Evolutionary conservation across 2,797 vertebrate genomes (phyloP).

Genomic region (Macropodus opercularis): DNA sequence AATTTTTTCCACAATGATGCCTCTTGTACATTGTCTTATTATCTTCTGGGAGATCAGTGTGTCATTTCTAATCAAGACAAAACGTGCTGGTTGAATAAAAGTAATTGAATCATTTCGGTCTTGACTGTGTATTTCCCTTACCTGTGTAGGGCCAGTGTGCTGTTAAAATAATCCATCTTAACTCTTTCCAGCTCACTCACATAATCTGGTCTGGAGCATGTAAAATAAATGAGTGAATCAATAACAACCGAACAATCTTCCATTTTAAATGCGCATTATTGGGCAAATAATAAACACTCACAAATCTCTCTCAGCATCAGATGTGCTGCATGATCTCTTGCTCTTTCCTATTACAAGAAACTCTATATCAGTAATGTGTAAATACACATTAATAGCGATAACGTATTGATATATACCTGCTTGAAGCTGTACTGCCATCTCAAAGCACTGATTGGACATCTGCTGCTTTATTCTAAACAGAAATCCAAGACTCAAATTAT

Average conservation of each 20-base stretch:
- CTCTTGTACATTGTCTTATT: too few relatives aligned
- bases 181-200: slow-evolving; percentile 73
- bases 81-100: too few relatives aligned
- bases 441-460: slow-evolving; percentile 84
- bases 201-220: slow-evolving; percentile 70
- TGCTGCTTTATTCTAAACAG: slow-evolving; percentile 79
- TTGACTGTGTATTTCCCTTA: too few relatives aligned
- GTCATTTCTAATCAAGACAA: too few relatives aligned
- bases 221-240: slow-evolving; percentile 7
- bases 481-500: too few relatives aligned
- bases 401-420: slow-evolving; percentile 61
- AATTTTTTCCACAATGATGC: too few relatives aligned
- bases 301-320: slow-evolving; percentile 74
- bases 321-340: slow-evolving; percentile 63
- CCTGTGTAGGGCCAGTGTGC: slow-evolving; percentile 79
- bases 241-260: not conserved
- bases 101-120: too few relatives aligned
- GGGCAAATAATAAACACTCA: slow-evolving; percentile 57
- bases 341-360: slow-evolving; percentile 62
- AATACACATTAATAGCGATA: not conserved
- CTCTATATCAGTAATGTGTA: slow-evolving; percentile 6
- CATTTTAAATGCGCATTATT: not conserved
- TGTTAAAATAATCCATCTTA: slow-evolving; percentile 74
- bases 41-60: too few relatives aligned
- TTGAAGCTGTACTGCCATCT: slow-evolving; percentile 78